These are phyloP conservation scores for Unio delphinus DNA, from an alignment of 2,888 invertebrate species.

Conservation along the genomic window DNA sequence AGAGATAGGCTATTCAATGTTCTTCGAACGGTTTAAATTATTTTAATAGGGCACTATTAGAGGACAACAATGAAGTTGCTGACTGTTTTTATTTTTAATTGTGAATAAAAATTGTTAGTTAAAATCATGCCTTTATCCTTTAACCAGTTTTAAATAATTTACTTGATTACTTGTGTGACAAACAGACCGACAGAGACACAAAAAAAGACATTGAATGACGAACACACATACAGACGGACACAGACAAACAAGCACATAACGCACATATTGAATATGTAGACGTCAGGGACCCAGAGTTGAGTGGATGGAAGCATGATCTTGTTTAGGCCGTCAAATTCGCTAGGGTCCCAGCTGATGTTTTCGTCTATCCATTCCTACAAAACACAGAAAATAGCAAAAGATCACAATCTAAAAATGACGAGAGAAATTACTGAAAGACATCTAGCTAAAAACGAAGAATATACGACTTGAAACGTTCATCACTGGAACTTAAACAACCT, in stretches of 20 bases:
- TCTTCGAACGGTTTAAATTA: no score
- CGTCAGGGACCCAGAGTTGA: conserved; percentile 67
- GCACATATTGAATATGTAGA: conserved; percentile 69
- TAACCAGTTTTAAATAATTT: not conserved
- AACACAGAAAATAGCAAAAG: not conserved
- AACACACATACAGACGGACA: no score
- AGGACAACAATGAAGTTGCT: no score
- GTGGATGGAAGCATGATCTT: conserved; percentile 58
- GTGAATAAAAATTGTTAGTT: not conserved
- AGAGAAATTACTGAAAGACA: not conserved
- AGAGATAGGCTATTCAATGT: no score
- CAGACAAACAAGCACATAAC: conserved; percentile 6
- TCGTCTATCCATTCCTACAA: conserved; percentile 65
- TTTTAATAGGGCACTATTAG: no score
- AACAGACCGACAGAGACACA: not conserved
- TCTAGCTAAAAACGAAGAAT: not conserved
- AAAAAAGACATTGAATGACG: no score
- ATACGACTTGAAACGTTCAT: not conserved
- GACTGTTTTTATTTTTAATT: no score
- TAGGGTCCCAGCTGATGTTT: conserved; percentile 58
- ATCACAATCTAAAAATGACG: not conserved
- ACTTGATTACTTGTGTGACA: no score
- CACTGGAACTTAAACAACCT: no score
- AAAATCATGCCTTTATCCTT: not conserved
- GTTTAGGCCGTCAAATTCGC: conserved; percentile 49